A percentile compares a stretch with the other conserved stretches of the same genome.
These are phyloP conservation scores for Epicauta chinensis DNA, from an alignment of 1,140 invertebrate genomes.

Conservation along the genomic window DNA sequence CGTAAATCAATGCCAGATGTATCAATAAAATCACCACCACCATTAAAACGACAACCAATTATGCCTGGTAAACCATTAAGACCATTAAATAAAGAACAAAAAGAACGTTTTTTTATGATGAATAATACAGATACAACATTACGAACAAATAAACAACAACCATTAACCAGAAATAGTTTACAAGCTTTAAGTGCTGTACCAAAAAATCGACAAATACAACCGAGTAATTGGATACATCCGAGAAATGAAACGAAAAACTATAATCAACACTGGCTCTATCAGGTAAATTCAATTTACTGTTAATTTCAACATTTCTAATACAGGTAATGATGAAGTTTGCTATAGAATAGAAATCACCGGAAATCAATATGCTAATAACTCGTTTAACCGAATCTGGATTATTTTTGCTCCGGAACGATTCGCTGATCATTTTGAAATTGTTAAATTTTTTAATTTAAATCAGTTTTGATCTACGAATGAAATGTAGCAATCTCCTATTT, in stretches of 20 bases:
- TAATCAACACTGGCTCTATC: constrained; percentile 80
- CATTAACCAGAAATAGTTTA: constrained; percentile 58
- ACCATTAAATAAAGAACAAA: constrained; percentile 33
- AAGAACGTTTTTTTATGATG: constrained; percentile 9
- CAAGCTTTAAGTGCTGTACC: constrained; percentile 74
- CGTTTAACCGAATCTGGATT: too few relatives aligned
- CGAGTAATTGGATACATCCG: constrained; percentile 63
- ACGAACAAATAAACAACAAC: constrained; percentile 5
- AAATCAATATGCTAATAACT: too few relatives aligned
- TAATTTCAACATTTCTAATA: too few relatives aligned
- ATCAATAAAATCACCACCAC: constrained; percentile 40
- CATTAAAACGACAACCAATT: constrained; percentile 31
- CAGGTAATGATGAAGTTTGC: too few relatives aligned
- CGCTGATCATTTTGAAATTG: too few relatives aligned
- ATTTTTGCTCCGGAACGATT: too few relatives aligned
- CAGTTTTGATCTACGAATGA: too few relatives aligned
- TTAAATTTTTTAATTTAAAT: too few relatives aligned
- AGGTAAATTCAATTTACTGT: too few relatives aligned
- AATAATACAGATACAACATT: neutral
- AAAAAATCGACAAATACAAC: constrained; percentile 60
- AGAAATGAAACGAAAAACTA: constrained; percentile 61
- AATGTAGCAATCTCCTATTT: too few relatives aligned
- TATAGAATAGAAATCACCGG: too few relatives aligned
- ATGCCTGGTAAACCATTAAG: constrained; percentile 35
- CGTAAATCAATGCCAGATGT: constrained; percentile 49